A percentile compares a stretch with the other conserved stretches of the same genome.
These are phyloP conservation scores for Parotia lawesii DNA, from an alignment of 2,113 vertebrate species.

Conservation along the genomic window DNA sequence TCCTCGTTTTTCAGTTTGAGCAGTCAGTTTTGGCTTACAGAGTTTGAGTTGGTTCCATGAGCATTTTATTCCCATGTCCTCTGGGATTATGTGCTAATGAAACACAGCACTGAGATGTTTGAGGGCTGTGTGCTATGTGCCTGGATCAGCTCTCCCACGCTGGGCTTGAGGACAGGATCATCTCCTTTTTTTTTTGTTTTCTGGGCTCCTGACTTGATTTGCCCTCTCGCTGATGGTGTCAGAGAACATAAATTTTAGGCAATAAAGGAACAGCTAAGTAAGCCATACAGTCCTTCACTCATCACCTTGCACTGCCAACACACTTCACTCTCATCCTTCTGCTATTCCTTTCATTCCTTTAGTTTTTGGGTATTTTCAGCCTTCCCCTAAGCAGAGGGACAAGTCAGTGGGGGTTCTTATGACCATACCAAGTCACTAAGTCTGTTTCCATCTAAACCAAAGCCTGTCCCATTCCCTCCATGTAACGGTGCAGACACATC, in stretches of 20 bases:
- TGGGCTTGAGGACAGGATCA: slow-evolving; percentile 12
- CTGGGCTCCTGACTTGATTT: slow-evolving; percentile 6
- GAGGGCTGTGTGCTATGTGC: background rate
- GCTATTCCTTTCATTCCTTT: background rate
- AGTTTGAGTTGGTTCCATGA: background rate
- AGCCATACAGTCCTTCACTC: background rate
- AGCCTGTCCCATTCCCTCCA: background rate
- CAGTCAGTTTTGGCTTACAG: background rate
- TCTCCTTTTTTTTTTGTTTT: background rate
- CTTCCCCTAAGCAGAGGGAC: background rate
- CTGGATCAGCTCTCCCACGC: slow-evolving; percentile 8
- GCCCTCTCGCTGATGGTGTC: background rate
- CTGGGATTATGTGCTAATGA: slow-evolving; percentile 43
- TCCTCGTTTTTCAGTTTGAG: background rate
- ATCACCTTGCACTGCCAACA: slow-evolving; percentile 17
- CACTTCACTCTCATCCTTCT: background rate
- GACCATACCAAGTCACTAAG: background rate
- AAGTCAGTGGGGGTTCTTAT: background rate
- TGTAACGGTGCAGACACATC: background rate
- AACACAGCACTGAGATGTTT: background rate
- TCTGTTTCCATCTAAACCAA: background rate
- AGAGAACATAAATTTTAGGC: background rate
- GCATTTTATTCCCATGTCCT: background rate
- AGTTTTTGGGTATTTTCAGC: background rate
- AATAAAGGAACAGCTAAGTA: slow-evolving; percentile 21